Base-by-base conservation (phyloP, 1,140 invertebrate species). In the Drosophila varians region DNA sequence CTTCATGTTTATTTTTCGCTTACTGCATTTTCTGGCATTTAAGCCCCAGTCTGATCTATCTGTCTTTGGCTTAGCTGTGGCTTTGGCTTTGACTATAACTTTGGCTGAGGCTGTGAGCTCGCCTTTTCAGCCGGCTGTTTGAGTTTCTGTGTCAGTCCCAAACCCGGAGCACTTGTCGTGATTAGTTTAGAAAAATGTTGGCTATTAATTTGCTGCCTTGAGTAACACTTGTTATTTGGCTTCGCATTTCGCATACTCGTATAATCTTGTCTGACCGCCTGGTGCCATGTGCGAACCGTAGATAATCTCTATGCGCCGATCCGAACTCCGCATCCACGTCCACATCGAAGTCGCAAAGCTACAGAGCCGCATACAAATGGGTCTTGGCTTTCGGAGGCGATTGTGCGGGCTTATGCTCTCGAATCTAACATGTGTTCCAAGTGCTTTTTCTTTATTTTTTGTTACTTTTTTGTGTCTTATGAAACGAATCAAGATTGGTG, bases 121-220 rank as follows among this genome's bases (percentile, higher is more conserved):
- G 34, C 51, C 52, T 54, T 53, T 12, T 12, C 14, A 26, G 58
- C 40, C 34, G 56, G 28, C 60, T 46, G 42, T 64, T 64, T 58
- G n/a, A 64, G 56, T 66, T 66, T 66, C 62, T 66, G 62, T 66
- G 64, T 68, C 64, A 68, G 64, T 9, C 26, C 47, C 60, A 19
- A 66, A 66, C 46, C 62, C 62, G 45, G 60, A 66, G 58, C 71
- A 74, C 72, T 75, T 75, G 73, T 75, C 73, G 73, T 75, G 73
- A 75, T 75, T 75, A 74, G 72, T 75, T 75, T 75, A 68, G 72
- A 75, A 75, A 75, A 75, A 75, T 62, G 76, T 74, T 78, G 56
- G 54, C 76, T 78, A 78, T 78, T 74, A 74, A 79, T 71, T 78
- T 74, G 52, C 75, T 64, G 64, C 75, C 75, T 78, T 78, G 69